Conservation (phyloP, 2,888 invertebrate genomes). For the Macroteleia sp. region DNA sequence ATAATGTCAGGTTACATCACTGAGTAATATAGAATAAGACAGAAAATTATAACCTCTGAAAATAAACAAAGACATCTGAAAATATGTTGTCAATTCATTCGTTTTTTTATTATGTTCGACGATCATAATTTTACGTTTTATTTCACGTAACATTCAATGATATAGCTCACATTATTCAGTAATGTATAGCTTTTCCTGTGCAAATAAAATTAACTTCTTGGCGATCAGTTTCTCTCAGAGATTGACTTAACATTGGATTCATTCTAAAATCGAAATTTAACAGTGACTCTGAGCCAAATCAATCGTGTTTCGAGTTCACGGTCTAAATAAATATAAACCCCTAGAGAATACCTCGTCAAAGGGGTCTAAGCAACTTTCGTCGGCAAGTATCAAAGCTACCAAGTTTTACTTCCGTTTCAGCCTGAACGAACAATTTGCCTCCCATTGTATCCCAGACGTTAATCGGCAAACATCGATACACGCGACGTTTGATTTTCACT, state of each 20-base stretch:
- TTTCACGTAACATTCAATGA: too few species aligned
- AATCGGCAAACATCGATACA: constrained; percentile 58
- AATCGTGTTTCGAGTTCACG: constrained; percentile 16
- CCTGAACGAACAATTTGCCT: constrained; percentile 46
- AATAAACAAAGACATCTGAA: too few species aligned
- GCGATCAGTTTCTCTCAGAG: constrained; percentile 5
- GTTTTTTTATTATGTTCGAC: too few species aligned
- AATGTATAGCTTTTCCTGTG: too few species aligned
- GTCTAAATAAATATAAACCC: constrained; percentile 32
- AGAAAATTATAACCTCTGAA: too few species aligned
- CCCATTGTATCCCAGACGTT: constrained; percentile 50
- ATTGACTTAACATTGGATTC: constrained; percentile 1
- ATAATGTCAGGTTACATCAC: too few species aligned
- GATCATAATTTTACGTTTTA: too few species aligned
- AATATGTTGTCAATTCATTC: too few species aligned
- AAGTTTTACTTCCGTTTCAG: constrained; percentile 44
- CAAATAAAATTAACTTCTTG: constrained; percentile 3
- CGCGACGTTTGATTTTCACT: constrained; percentile 56
- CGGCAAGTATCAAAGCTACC: constrained; percentile 20
- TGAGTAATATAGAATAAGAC: too few species aligned
- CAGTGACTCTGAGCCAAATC: constrained; percentile 7
- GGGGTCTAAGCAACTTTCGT: constrained; percentile 26
- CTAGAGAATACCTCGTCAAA: constrained; percentile 27
- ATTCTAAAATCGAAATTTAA: not conserved
- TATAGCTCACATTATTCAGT: too few species aligned